Evolutionary conservation across 2,113 vertebrate genomes (phyloP).

Genomic region (Chloebia gouldiae): DNA sequence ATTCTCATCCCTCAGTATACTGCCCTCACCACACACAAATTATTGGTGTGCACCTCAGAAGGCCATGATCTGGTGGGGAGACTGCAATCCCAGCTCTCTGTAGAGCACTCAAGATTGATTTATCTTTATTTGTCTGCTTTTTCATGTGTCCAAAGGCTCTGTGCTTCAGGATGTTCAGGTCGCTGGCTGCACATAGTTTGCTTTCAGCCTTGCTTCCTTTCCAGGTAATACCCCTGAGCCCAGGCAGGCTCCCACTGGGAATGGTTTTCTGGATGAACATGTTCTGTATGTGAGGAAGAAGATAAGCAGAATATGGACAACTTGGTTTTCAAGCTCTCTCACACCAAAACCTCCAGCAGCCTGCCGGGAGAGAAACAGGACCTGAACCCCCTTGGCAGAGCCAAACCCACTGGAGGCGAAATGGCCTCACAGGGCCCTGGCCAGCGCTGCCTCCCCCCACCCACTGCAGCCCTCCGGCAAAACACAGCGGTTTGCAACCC

Average conservation of each 20-base stretch:
- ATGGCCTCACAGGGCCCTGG: rapidly evolving
- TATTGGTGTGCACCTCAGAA: not conserved
- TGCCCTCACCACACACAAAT: not conserved
- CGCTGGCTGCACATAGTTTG: not conserved
- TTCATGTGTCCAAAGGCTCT: not conserved
- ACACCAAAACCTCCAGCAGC: not conserved
- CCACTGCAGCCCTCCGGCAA: rapidly evolving
- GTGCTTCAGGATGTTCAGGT: rapidly evolving
- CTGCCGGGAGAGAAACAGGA: not conserved
- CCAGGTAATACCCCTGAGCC: not conserved
- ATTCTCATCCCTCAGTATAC: not conserved
- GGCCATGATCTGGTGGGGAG: not conserved
- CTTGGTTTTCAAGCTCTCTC: not conserved
- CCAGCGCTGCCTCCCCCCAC: rapidly evolving
- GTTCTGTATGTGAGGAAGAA: not conserved
- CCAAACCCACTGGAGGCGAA: not conserved
- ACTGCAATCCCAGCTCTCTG: not conserved
- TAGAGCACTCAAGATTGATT: not conserved
- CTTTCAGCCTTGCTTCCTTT: not conserved
- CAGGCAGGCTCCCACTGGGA: not conserved
- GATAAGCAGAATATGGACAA: not conserved
- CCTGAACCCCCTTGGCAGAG: not conserved
- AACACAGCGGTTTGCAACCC: rapidly evolving
- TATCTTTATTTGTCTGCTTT: not conserved
- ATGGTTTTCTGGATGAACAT: not conserved